Base-by-base conservation (phyloP, 2,113 vertebrate genomes). In the Gymnogyps californianus region DNA sequence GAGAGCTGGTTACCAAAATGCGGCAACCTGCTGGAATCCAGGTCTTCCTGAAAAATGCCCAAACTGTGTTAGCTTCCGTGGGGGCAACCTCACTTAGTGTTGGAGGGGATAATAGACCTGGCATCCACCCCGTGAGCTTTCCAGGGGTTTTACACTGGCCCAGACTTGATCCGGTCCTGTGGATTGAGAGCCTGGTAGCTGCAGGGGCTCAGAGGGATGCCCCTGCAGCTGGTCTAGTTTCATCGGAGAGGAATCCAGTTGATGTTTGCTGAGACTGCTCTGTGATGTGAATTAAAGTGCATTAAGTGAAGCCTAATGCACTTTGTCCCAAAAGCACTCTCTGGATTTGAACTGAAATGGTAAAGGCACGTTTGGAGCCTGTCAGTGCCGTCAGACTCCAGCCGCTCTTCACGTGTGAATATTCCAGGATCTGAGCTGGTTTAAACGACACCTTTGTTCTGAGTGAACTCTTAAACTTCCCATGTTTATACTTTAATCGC, bases 391-490 rank as follows among this genome's bases (percentile, higher is more conserved):
- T 46, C 4, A 2, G 69, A 59, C 46, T 61, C 36, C 31, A 22
- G 77, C 66, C 0, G 0, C 25, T 79, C 74, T 75, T 93, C 70
- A 79, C 1, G 20, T 94, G 93, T 92, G 96, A 94, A 70, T 76
- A 79, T 76, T 89, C 40, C 74, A 83, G 40, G 74, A 44, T 65
- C 66, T 54, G 46, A 93, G 71, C 71, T 91, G 82, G 84, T 95
- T 91, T 96, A 91, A 96, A 89, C 78, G 75, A 94, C 94, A 95
- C 91, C 59, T 96, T 95, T 96, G 87, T 96, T 96, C 89, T 75
- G 81, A 91, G 51, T 87, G 75, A 93, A 90, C 88, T 88, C 87
- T 62, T 93, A 87, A 97, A 87, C 87, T 93, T 95, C 92, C 95
- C 96, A 62, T 97, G 95, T 95, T 96, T 96, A 88, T 94, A 83